A percentile compares a stretch with the other conserved stretches of the same genome.
phyloP scores from a whole-genome alignment of 2,797 vertebrate genomes.

The Falco cherrug region DNA sequence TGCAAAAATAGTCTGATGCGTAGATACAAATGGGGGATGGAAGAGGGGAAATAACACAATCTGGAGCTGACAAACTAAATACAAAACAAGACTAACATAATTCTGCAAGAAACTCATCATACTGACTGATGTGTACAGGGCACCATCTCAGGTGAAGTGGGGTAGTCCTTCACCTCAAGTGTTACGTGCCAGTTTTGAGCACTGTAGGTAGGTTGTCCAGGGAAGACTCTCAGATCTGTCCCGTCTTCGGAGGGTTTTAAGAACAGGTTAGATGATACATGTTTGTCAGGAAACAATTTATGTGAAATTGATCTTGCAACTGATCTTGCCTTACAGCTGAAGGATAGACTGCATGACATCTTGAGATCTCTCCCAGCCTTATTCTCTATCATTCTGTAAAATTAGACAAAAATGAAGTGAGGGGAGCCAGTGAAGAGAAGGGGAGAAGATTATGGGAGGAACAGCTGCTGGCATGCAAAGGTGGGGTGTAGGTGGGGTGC shows the following conservation, averaged over 20 bases:
- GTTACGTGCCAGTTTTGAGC: neutral
- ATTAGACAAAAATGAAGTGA: neutral
- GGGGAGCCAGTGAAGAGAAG: neutral
- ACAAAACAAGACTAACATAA: neutral
- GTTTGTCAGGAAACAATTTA: neutral
- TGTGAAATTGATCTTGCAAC: neutral
- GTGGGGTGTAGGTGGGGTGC: neutral
- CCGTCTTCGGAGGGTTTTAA: neutral
- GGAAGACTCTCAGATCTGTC: neutral
- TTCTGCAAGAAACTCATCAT: neutral
- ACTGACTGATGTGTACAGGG: neutral
- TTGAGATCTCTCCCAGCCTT: neutral
- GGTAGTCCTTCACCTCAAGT: neutral
- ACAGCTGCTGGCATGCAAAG: neutral
- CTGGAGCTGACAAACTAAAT: neutral
- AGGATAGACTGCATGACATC: neutral
- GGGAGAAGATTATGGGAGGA: neutral
- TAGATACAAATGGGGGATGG: neutral
- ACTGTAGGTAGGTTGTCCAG: neutral
- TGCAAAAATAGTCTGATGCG: neutral
- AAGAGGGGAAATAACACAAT: neutral
- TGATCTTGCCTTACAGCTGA: neutral
- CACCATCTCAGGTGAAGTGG: neutral
- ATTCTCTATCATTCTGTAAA: neutral
- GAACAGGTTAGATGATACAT: neutral